A percentile compares a stretch with the other conserved stretches of the same genome.
Conservation (phyloP, 2,797 vertebrate genomes). For the Amphiprion clarkii region DNA sequence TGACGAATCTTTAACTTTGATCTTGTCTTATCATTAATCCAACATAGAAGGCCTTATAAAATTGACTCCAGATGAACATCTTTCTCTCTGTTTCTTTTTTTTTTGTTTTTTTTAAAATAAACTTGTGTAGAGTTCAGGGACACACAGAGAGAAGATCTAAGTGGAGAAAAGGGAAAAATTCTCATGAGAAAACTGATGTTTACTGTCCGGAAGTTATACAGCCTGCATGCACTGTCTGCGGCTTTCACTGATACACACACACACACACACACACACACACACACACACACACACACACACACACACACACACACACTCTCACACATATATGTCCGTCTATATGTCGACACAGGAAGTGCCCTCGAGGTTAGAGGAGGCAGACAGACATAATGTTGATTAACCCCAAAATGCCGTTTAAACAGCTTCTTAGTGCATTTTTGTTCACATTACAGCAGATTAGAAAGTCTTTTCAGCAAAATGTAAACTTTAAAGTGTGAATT, state of each 20-base stretch:
- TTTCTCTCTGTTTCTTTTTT: no score
- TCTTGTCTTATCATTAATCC: no score
- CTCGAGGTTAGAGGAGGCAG: conserved; percentile 25
- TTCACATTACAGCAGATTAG: background rate
- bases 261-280: conserved; percentile 12
- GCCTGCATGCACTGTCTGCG: conserved; percentile 27
- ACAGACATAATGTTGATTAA: conserved; percentile 1
- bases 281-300: conserved; percentile 15
- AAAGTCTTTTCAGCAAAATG: background rate
- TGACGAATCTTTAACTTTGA: no score
- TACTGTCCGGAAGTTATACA: conserved; percentile 49
- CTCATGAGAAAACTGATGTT: conserved; percentile 70
- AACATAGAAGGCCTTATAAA: no score
- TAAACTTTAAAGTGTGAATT: no score
- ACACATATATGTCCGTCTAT: conserved; percentile 3
- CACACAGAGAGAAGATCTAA: conserved; percentile 5
- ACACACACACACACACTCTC: background rate
- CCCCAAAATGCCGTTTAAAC: no score
- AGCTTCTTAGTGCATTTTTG: background rate
- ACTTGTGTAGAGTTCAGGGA: no score
- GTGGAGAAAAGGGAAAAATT: conserved; percentile 17
- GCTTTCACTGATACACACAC: conserved; percentile 42
- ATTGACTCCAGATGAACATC: no score
- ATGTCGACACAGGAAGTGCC: conserved; percentile 61
- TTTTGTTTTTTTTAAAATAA: no score